Base-by-base conservation (phyloP, 2,797 vertebrate species). In the Pipistrellus pipistrellus region DNA sequence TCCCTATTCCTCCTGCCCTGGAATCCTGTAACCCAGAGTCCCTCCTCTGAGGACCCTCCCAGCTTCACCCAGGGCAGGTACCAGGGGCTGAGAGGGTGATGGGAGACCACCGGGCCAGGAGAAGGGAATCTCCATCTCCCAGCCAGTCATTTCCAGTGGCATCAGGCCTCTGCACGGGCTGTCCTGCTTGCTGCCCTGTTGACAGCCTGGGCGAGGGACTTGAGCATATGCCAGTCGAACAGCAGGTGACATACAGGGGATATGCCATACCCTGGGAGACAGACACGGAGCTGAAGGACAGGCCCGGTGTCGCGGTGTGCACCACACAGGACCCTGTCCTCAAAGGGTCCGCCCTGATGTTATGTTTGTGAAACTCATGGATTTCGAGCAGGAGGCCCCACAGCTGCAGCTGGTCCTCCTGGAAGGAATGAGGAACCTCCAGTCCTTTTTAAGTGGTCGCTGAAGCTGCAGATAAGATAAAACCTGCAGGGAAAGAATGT, bases 391-490 rank as follows among this genome's bases (percentile, higher is more conserved):
- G 3, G 35, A 77, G 75, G 75, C 75, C 25, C 25, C 55, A 41
- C 7, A 32, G 3, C 2, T 8, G 68, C 20, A 30, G 27, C 68
- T 41, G 8, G 27, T 57, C 35, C 51, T 23, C 12, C 68, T 15
- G 5, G 53, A 44, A 73, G 68, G 84, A 73, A 85, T 73, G 69
- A 73, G 21, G 81, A 68, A 84, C 46, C 81, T 51, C 46, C 62
- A 18, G 46, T 23, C 2, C 69, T 57, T 38, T 27, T 72, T 57
- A 72, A 44, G 8, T 44, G 41, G 69, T 73, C 38, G 3, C 6
- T n/a, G 38, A 59, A 32, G 30, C 35, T 46, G 38, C 68, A 73
- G 38, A 85, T 59, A 55, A 85, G 68, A 21, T 41, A 10, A 25
- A 59, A 44, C 35, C 68, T 15, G 8, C 13, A 73, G 84, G 68